phyloP scores from a whole-genome alignment of 2,113 vertebrate genomes.

The Phalacrocorax carbo region DNA sequence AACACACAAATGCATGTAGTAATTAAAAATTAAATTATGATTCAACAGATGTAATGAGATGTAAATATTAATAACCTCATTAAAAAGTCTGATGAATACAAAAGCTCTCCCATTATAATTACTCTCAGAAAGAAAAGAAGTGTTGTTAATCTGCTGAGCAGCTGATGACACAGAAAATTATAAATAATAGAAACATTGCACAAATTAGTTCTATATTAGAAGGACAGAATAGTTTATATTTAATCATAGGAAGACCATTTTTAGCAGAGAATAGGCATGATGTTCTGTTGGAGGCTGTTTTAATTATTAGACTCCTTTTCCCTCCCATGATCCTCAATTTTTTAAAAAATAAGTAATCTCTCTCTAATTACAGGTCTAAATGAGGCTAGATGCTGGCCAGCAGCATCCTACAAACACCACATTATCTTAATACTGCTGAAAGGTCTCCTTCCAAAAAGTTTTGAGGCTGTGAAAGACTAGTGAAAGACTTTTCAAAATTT shows the following conservation, averaged over 20 bases:
- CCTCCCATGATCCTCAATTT: neutral
- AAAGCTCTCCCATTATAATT: conserved; percentile 55
- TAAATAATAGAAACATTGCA: conserved; percentile 54
- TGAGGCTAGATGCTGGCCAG: neutral
- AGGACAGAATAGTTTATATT: conserved; percentile 28
- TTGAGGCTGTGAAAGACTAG: neutral
- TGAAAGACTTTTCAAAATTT: neutral
- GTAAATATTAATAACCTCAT: conserved; percentile 65
- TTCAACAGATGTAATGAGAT: conserved; percentile 51
- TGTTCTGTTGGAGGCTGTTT: neutral
- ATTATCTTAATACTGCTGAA: neutral
- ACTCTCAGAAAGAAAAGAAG: conserved; percentile 19
- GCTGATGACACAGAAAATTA: conserved; percentile 67
- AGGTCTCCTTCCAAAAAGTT: neutral
- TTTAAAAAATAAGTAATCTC: neutral
- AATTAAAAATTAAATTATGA: conserved; percentile 60
- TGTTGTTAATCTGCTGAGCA: conserved; percentile 56
- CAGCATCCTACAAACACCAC: neutral
- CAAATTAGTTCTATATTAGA: conserved; percentile 65
- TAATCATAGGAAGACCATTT: conserved; percentile 30
- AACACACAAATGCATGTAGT: conserved; percentile 15
- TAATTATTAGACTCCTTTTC: conserved; percentile 16
- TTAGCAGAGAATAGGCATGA: neutral
- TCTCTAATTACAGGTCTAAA: neutral
- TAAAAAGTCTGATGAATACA: conserved; percentile 61